These are phyloP conservation scores for Tridacna gigas DNA, from an alignment of 2,888 invertebrate genomes.

Conservation along the genomic window DNA sequence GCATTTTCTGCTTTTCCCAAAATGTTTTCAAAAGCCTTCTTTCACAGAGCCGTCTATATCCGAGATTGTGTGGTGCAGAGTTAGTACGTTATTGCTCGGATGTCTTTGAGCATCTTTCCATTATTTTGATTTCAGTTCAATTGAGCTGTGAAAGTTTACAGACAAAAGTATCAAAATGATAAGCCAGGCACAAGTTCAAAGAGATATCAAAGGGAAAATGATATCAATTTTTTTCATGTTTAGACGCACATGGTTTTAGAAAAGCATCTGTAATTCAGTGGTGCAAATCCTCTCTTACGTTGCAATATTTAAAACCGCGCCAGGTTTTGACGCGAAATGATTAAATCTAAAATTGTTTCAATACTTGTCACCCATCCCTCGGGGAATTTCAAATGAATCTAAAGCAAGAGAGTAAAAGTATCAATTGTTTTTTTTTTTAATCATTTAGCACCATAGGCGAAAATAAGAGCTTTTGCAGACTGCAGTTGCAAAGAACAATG, in stretches of 20 bases:
- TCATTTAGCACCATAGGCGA: too few species aligned
- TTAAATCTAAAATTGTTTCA: too few species aligned
- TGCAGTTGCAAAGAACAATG: too few species aligned
- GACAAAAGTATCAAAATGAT: not conserved
- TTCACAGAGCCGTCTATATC: not conserved
- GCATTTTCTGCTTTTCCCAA: not conserved
- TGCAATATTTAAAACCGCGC: too few species aligned
- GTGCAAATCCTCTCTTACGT: not conserved
- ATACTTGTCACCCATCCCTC: too few species aligned
- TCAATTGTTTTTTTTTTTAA: too few species aligned
- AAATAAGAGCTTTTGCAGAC: too few species aligned
- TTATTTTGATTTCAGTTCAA: too few species aligned
- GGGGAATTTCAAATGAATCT: too few species aligned
- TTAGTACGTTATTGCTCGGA: not conserved
- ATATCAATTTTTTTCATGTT: slow-evolving; percentile 10
- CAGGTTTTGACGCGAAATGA: too few species aligned
- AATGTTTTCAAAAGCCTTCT: not conserved
- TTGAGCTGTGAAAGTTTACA: not conserved
- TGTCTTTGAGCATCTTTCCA: too few species aligned
- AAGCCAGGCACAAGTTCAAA: not conserved
- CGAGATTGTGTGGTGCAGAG: not conserved
- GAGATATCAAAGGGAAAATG: not conserved
- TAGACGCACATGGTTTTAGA: slow-evolving; percentile 6
- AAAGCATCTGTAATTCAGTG: not conserved
- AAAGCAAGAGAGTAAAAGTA: too few species aligned